Evolutionary conservation across 2,113 vertebrate species (phyloP), one percentile per base, ranked within the genome.

Genomic region (Balaenoptera acutorostrata): DNA sequence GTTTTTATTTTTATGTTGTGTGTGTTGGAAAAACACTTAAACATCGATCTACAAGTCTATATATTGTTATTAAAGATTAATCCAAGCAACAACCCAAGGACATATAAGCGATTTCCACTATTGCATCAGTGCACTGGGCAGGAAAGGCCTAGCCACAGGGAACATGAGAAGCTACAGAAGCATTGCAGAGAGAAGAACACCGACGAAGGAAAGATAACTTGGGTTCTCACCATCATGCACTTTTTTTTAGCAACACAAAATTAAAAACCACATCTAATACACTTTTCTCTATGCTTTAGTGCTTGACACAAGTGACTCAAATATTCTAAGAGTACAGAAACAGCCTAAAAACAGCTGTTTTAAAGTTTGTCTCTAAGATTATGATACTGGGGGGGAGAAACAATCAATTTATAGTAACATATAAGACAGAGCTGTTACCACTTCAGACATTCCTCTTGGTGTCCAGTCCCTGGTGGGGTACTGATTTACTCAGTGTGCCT

Each of bases 191-290:
- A 98, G 99, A 98, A 98, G 98, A 98, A 99, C 98, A 99, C 98
- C 98, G 98, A 98, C 98, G 99, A 99, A 97, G 99, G 98, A 98
- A 99, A 99, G 99, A 99, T 98, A 99, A 99, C 98, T 98, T 99
- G 99, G 99, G 99, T 98, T 99, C 99, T 99, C 98, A 98, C 99
- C 99, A 99, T 99, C 99, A 99, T 99, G 99, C 99, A 99, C 99
- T 99, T 99, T 97, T 99, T 90, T 92, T 97, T 99, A 99, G 99
- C 99, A 99, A 99, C 99, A 99, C 99, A 99, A 99, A 99, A 98
- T 97, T 95, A 97, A 98, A 98, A 99, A 98, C 97, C 99, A 99
- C 99, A 98, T 99, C 98, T 99, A 99, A 98, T 98, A 99, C 98
- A 99, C 98, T 99, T 97, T 99, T 99, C 92, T 99, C 98, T 99